Conservation (phyloP, 2,888 invertebrate genomes). For the Sepioteuthis lessoniana region DNA sequence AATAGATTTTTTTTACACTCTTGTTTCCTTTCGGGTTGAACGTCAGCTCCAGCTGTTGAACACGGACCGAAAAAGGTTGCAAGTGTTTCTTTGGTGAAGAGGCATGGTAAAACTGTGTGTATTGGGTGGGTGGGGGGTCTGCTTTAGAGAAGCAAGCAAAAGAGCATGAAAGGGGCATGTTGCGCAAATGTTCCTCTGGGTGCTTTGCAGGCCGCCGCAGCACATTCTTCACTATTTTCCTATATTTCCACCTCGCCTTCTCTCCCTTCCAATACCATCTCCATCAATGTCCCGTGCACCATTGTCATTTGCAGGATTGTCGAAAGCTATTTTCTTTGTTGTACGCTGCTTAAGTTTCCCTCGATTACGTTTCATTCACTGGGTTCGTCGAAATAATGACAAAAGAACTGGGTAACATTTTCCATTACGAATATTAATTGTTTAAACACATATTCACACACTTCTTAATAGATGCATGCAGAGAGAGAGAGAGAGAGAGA, state of each 20-base stretch:
- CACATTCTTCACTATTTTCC: background rate
- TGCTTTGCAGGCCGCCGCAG: background rate
- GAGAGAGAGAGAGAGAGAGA: too few relatives aligned
- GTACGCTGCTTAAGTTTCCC: background rate
- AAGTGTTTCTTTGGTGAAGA: background rate
- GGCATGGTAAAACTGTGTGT: background rate
- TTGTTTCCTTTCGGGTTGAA: background rate
- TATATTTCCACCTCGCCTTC: rapidly evolving
- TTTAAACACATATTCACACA: too few relatives aligned
- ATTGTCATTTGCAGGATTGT: background rate
- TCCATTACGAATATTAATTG: too few relatives aligned
- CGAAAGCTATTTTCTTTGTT: background rate
- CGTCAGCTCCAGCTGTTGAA: background rate
- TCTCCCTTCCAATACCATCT: too few relatives aligned
- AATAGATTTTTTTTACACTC: background rate
- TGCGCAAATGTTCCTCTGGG: background rate
- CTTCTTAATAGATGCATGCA: too few relatives aligned
- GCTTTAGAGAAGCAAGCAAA: background rate
- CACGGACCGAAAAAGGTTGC: background rate
- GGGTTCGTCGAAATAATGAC: background rate
- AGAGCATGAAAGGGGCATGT: background rate
- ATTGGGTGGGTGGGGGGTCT: background rate
- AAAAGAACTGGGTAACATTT: background rate
- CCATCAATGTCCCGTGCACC: background rate
- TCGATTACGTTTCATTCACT: background rate